Evolutionary conservation across 2,888 invertebrate genomes (phyloP), one percentile per base, ranked within the genome.

Genomic region (Dinocampus coccinellae): DNA sequence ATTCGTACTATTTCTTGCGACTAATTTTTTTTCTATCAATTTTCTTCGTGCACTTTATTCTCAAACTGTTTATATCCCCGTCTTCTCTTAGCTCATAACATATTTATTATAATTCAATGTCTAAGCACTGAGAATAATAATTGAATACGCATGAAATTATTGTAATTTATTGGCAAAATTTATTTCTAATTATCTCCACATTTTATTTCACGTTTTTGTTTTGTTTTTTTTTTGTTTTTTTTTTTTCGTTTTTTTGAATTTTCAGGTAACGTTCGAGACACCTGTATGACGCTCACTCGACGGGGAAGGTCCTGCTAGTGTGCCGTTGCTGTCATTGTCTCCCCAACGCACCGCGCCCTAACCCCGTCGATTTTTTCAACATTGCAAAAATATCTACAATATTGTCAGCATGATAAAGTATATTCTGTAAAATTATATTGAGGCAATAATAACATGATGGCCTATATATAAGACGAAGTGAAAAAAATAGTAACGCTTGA

Each of bases 231-330:
- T 13, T 42, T 22, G 13, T 24, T 26, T 64, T 69, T 33, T 33
- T 33, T 33, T 33, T 33, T 33, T 7, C 7, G 3, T 33, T 33
- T 3, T 58, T 52, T 22, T 42, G 52, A 66, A 67, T 73, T 83
- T 82, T 0, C 76, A 86, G 82, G 85, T 86, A 70, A 86, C 85
- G n/a, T 86, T 86, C 74, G 86, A 86, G 76, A 85, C 85, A 71
- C 85, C 85, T 20, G 85, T 86, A 84, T 86, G 86, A 86, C 85
- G 84, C 75, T 85, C 83, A 82, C 82, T 82, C 76, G 82, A 84
- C 84, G 85, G 83, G 84, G 84, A 84, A 76, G 84, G 84, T 77
- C 82, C 84, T 75, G 84, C 84, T 62, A 84, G 84, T 78, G 83
- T 84, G 73, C 83, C 84, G 65, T 80, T 84, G 22, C 81, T 84